A percentile compares a stretch with the other conserved stretches of the same genome.
These are phyloP conservation scores for Dermochelys coriacea DNA, from an alignment of 2,797 vertebrate genomes.

Conservation along the genomic window DNA sequence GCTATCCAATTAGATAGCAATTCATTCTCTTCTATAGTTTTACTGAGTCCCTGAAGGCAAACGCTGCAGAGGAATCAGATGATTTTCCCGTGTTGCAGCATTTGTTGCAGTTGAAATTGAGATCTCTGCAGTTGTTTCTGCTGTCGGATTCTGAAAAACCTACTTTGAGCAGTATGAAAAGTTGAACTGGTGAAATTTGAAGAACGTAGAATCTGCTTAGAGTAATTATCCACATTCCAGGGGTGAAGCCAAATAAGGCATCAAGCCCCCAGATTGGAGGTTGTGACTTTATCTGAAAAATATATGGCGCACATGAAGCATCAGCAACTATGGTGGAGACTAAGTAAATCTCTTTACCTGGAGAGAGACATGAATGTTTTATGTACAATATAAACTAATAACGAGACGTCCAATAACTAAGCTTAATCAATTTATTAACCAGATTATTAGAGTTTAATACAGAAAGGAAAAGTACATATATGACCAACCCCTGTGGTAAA, in stretches of 20 bases:
- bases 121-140: not conserved
- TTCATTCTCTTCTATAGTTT: not conserved
- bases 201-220: not conserved
- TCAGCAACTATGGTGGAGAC: not conserved
- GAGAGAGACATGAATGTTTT: too few species aligned
- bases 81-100: not conserved
- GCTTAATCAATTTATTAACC: too few species aligned
- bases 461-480: too few species aligned
- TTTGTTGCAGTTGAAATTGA: not conserved
- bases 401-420: too few species aligned
- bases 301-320: not conserved
- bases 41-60: not conserved
- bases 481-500: too few species aligned
- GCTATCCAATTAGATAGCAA: not conserved
- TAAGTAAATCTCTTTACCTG: not conserved
- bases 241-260: not conserved
- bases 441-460: too few species aligned
- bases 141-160: not conserved
- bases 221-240: not conserved
- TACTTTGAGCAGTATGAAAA: not conserved
- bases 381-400: too few species aligned
- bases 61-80: not conserved
- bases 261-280: not conserved
- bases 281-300: not conserved
- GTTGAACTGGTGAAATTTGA: not conserved